Conservation (phyloP, 2,888 invertebrate species). For the Pristionchus mayeri region DNA sequence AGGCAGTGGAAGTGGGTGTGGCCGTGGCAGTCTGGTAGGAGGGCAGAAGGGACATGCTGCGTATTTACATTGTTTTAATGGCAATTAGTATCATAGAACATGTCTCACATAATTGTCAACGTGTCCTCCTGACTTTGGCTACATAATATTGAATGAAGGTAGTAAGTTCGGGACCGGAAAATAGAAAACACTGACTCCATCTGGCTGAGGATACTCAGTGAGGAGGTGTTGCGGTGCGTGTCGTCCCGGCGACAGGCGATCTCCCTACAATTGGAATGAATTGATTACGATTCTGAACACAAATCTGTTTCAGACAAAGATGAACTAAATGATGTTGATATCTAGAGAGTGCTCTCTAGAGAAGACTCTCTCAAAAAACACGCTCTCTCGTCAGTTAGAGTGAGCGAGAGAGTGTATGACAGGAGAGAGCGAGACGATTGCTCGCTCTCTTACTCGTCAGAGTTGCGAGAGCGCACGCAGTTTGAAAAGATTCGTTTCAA, state of each 20-base stretch:
- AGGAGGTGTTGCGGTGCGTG: slow-evolving; percentile 42
- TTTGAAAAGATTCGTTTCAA: too few relatives aligned
- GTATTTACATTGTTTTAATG: too few relatives aligned
- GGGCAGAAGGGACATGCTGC: slow-evolving; percentile 57
- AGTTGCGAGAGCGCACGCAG: too few relatives aligned
- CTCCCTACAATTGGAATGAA: slow-evolving; percentile 22
- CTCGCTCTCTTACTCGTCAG: too few relatives aligned
- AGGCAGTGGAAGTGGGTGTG: slow-evolving; percentile 51
- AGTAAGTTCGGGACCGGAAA: background rate
- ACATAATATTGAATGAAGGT: background rate
- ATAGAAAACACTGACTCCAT: slow-evolving; percentile 27
- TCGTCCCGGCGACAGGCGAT: slow-evolving; percentile 43
- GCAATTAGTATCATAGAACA: background rate
- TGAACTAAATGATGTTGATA: too few relatives aligned
- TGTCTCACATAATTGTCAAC: background rate
- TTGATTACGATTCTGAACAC: background rate
- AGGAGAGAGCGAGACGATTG: too few relatives aligned
- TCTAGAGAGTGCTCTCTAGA: too few relatives aligned
- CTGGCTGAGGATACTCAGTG: slow-evolving; percentile 41
- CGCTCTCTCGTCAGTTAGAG: too few relatives aligned
- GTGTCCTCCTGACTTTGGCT: background rate
- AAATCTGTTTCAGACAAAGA: too few relatives aligned
- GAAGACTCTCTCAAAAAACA: too few relatives aligned
- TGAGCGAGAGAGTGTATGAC: too few relatives aligned
- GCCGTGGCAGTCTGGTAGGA: slow-evolving; percentile 65